phyloP scores from a whole-genome alignment of 2,888 invertebrate species.

The Folsomia manolachei region DNA sequence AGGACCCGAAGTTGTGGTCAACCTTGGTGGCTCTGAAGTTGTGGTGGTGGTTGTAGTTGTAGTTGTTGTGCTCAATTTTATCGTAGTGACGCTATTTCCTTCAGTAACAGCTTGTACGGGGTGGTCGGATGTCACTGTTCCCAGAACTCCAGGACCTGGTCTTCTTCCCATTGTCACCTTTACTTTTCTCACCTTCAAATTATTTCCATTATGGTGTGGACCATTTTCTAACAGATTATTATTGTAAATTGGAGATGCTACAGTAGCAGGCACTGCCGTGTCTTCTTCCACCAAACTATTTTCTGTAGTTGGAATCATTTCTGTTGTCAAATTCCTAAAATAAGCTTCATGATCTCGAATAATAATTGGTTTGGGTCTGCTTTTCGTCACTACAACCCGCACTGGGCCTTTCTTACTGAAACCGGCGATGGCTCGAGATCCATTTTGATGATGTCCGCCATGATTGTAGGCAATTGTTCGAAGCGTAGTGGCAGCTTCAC shows the following conservation, averaged over 20 bases:
- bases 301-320: constrained; percentile 11
- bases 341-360: constrained; percentile 30
- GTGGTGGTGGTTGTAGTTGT: constrained; percentile 19
- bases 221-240: constrained; percentile 18
- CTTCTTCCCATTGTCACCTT: constrained; percentile 27
- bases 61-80: not conserved
- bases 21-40: constrained; percentile 19
- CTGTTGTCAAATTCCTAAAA: constrained; percentile 2
- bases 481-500: not conserved
- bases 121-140: not conserved
- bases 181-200: constrained; percentile 32
- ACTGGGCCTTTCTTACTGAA: constrained; percentile 22
- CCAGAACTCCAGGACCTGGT: not conserved
- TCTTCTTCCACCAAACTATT: constrained; percentile 13
- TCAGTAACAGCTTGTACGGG: not conserved
- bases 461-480: not conserved
- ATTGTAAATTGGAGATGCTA: constrained; percentile 14
- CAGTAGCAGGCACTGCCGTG: not conserved
- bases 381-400: constrained; percentile 22
- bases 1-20: not conserved
- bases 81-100: not conserved
- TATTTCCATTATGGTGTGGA: constrained; percentile 19
- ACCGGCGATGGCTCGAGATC: constrained; percentile 10
- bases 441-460: not conserved
- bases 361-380: constrained; percentile 34